Conservation (phyloP, 2,888 invertebrate genomes). For the Trimorus sp. region DNA sequence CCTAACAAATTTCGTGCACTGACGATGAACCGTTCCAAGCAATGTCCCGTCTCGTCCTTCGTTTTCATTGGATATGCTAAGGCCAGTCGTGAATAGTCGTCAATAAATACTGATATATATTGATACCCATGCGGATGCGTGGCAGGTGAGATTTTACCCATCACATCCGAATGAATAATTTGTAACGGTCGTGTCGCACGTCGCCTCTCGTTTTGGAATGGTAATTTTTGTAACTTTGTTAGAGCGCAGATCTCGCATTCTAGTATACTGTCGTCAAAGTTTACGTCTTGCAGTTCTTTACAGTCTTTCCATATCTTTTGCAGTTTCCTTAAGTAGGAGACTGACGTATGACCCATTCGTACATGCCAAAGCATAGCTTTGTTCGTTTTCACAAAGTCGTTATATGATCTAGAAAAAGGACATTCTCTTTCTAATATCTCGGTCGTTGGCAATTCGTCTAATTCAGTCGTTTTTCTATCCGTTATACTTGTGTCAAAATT, state of each 20-base stretch:
- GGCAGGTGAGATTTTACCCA: conserved; percentile 4
- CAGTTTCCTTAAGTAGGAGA: too few species aligned
- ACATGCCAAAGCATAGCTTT: not conserved
- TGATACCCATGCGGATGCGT: not conserved
- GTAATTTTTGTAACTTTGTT: not conserved
- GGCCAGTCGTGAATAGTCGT: not conserved
- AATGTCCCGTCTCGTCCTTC: conserved; percentile 4
- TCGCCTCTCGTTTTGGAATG: not conserved
- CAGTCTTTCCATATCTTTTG: too few species aligned
- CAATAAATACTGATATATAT: not conserved
- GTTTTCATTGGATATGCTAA: not conserved
- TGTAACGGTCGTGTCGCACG: not conserved
- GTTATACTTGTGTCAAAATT: too few species aligned
- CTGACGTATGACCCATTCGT: too few species aligned
- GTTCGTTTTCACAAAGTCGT: not conserved
- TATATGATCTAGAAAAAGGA: not conserved
- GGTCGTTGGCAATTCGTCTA: too few species aligned
- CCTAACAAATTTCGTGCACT: conserved; percentile 1
- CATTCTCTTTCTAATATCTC: too few species aligned
- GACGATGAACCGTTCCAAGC: not conserved
- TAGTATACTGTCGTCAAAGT: too few species aligned
- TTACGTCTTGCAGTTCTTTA: not conserved
- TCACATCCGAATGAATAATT: conserved; percentile 8
- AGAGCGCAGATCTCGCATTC: not conserved
- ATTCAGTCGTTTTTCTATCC: too few species aligned